These are phyloP conservation scores for Artibeus lituratus DNA, from an alignment of 2,797 vertebrate species.

Conservation along the genomic window DNA sequence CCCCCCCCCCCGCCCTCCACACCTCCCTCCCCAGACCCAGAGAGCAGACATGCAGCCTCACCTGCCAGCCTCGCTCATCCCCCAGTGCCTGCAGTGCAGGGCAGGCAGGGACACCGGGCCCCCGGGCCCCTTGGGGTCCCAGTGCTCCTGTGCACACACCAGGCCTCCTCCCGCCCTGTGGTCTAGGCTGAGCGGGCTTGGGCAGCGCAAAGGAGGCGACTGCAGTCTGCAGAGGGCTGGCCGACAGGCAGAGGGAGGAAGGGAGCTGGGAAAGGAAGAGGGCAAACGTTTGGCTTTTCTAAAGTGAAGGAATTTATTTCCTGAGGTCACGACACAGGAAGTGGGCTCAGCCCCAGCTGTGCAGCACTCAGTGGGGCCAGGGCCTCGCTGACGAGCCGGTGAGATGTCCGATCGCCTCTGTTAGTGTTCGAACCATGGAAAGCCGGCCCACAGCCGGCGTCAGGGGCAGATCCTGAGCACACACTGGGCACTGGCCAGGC, in stretches of 20 bases:
- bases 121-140: constrained; percentile 38
- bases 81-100: neutral
- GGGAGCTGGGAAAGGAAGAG: constrained; percentile 78
- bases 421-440: constrained; percentile 79
- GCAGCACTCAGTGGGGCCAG: constrained; percentile 80
- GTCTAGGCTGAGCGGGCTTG: constrained; percentile 57
- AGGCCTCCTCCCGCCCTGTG: constrained; percentile 58
- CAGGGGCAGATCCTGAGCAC: constrained; percentile 30
- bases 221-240: constrained; percentile 77
- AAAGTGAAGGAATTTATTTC: constrained; percentile 90
- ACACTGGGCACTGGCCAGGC: neutral
- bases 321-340: constrained; percentile 90
- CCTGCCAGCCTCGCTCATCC: neutral
- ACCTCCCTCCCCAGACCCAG: neutral
- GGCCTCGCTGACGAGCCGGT: constrained; percentile 80
- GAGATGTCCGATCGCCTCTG: constrained; percentile 73
- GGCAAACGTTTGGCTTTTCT: constrained; percentile 87
- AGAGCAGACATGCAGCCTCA: accelerated
- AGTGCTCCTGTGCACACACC: neutral
- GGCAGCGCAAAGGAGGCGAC: constrained; percentile 70
- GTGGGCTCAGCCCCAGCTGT: constrained; percentile 84
- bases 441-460: constrained; percentile 68
- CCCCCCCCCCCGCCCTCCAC: too few relatives aligned
- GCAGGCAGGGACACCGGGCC: neutral
- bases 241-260: constrained; percentile 42